Percentiles rank a stretch among this genome's conserved stretches.
Evolutionary conservation across 2,113 vertebrate genomes (phyloP).

Genomic region (Jacana jacana): DNA sequence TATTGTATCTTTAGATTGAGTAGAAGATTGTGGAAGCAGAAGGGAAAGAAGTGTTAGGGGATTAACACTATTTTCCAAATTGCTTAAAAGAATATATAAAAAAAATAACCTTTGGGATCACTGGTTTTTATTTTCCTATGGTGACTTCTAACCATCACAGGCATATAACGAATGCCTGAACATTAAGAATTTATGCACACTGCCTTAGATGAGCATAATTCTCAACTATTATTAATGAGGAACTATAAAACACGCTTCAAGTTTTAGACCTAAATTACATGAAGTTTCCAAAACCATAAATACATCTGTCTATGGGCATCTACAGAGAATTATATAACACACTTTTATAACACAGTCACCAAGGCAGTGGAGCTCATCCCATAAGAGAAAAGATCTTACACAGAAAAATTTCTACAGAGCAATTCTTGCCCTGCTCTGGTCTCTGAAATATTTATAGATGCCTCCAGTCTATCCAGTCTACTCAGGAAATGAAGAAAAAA

Average conservation of each 20-base stretch:
- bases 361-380: constrained; percentile 2
- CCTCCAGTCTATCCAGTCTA: neutral
- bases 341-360: neutral
- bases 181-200: constrained; percentile 27
- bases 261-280: neutral
- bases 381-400: constrained; percentile 29
- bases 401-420: neutral
- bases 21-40: neutral
- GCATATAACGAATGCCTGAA: constrained; percentile 30
- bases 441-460: constrained; percentile 31
- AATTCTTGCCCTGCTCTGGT: neutral
- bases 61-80: neutral
- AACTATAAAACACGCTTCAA: constrained; percentile 19
- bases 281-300: constrained; percentile 35
- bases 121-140: constrained; percentile 36
- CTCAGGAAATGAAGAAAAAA: neutral
- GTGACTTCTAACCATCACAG: neutral
- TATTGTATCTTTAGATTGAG: neutral
- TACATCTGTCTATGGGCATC: neutral
- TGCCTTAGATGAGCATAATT: constrained; percentile 34
- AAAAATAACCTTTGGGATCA: neutral
- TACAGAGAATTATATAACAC: constrained; percentile 30
- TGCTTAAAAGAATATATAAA: neutral
- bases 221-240: constrained; percentile 48
- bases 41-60: neutral